Evolutionary conservation across 2,888 invertebrate species (phyloP).

Genomic region (Drymonia ruficornis): DNA sequence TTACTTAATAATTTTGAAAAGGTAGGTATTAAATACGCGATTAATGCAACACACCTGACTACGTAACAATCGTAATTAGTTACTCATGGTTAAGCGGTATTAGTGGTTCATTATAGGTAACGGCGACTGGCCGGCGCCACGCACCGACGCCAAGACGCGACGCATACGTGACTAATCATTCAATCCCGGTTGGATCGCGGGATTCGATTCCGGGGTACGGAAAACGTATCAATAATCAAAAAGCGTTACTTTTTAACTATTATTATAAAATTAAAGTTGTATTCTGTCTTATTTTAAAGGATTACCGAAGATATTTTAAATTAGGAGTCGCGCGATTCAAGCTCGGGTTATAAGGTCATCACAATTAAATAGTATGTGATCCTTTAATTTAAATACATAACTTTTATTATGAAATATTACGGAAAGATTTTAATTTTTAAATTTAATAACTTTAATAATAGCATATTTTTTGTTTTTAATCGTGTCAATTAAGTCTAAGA

Average conservation of each 20-base stretch:
- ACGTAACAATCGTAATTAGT: conserved; percentile 43
- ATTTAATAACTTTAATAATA: too few relatives aligned
- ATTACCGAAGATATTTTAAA: too few relatives aligned
- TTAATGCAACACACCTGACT: conserved; percentile 3
- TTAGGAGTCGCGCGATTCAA: too few relatives aligned
- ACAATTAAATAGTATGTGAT: too few relatives aligned
- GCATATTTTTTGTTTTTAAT: background rate
- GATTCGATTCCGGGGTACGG: conserved; percentile 22
- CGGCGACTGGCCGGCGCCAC: conserved; percentile 49
- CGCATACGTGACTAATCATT: conserved; percentile 59
- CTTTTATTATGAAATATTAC: too few relatives aligned
- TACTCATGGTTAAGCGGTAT: conserved; percentile 43
- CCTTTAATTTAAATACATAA: too few relatives aligned
- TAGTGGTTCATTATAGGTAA: conserved; percentile 42
- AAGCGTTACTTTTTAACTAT: too few relatives aligned
- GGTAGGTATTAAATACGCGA: background rate
- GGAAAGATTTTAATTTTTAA: too few relatives aligned
- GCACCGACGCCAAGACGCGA: conserved; percentile 52
- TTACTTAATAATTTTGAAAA: background rate
- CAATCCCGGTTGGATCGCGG: conserved; percentile 39
- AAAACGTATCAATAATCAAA: background rate
- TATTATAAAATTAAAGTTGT: too few relatives aligned
- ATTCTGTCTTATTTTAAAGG: too few relatives aligned
- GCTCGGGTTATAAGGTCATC: background rate
- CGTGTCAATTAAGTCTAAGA: background rate